Base-by-base conservation (phyloP, 2,797 vertebrate species). In the Acanthornis magna region DNA sequence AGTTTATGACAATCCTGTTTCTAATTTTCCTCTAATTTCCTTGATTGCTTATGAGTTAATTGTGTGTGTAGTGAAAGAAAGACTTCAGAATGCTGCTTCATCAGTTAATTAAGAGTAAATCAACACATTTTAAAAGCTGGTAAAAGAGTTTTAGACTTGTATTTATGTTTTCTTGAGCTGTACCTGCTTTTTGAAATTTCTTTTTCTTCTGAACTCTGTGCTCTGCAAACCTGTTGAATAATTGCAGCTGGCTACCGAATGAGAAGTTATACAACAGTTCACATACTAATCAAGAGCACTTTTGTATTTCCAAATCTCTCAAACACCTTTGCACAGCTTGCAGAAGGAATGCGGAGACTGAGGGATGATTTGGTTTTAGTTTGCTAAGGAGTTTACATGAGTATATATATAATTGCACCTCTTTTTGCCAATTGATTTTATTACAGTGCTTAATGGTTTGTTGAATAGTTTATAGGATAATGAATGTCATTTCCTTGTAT, bases 101-200 rank as follows among this genome's bases (percentile, higher is more conserved):
- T 97, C 90, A 89, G 82, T 93, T 98, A 98, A 98, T 97, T 97
- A 97, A 94, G 92, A 96, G 91, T 93, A 97, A 97, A 95, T 96
- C 84, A 96, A 94, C 94, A 95, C 34, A 62, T 97, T 97, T 96
- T 83, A 76, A 94, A 91, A 92, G 66, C 55, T 75, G 61, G 48
- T 79, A 81, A 96, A 95, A 95, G 87, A 93, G 62, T 84, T 88
- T 78, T 65, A 25, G 47, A 63, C 57, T 91, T 83, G 17, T 50
- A 30, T 36, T 90, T 94, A 38, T 87, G 50, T 68, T 80, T 86
- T 77, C 34, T 93, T 93, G 66, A 93, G 79, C 9, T 20, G 20
- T 65, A 94, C 79, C 79, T 96, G 29, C 40, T 55, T 96, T 87
- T 21, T 40, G 1, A 66, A 54, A 23, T 40, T 29, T 48, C 2